Base-by-base conservation (phyloP, 2,797 vertebrate species). In the Diplodus puntazzo region DNA sequence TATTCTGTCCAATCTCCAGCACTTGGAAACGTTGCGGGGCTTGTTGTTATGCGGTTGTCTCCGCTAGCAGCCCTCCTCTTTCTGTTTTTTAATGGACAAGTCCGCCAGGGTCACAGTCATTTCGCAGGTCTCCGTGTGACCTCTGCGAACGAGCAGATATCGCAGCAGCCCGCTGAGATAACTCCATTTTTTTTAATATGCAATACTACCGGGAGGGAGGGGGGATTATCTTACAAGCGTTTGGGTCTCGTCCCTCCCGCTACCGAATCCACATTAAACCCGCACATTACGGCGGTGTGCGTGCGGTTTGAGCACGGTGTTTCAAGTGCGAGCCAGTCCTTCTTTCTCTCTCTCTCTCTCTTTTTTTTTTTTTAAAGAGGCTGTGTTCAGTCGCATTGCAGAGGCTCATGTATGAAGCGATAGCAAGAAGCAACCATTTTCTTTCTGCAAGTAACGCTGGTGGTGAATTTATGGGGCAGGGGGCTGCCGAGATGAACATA, bases 321-420 rank as follows among this genome's bases (percentile, higher is more conserved):
- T 76, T 59, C 30, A 34, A 34, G 48, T 43, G 64, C 20, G 81
- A 64, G 73, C 55, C 70, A 11, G 16, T 68, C 23, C 30, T 34
- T 8, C 30, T 34, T 7, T 7, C 5, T 34, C 5, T 30, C 30
- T 30, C 25, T 25, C 25, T 30, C 5, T 34, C 5, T 34, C 5
- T 34, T 8, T 30, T 34, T 34, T 34, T 30, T 46, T 71, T 83
- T 65, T 20, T 69, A 11, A 79, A 69, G 67, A 83, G 80, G 70
- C 78, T 72, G 81, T 83, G 80, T 90, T 79, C 89, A 95, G 95
- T 93, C 94, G 94, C 95, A 95, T 95, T 95, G 95, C 95, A 92
- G 94, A 92, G 94, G 93, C 87, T 92, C 90, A 91, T 90, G 90
- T 88, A 89, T 89, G 88, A 90, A 92, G 88, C 88, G 87, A 85